phyloP scores from a whole-genome alignment of 2,888 invertebrate species.

The Macrosiphum euphorbiae region DNA sequence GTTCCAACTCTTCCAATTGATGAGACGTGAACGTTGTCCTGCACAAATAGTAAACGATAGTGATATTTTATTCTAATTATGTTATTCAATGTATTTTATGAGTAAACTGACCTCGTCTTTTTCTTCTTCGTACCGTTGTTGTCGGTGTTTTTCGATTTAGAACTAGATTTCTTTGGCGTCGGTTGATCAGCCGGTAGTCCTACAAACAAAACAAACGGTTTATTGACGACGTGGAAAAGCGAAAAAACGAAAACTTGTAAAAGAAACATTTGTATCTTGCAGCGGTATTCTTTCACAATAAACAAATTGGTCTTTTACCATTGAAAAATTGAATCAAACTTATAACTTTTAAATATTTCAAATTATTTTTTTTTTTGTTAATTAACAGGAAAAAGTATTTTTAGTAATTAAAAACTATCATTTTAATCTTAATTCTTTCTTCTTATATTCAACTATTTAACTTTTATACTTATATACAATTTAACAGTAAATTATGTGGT shows the following conservation, averaged over 20 bases:
- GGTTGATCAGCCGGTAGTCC: slow-evolving; percentile 71
- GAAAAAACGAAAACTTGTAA: background rate
- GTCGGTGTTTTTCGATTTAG: slow-evolving; percentile 78
- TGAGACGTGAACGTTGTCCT: slow-evolving; percentile 97
- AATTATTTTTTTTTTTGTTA: background rate
- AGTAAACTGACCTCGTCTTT: slow-evolving; percentile 82
- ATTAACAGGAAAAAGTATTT: background rate
- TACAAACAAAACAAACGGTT: slow-evolving; percentile 66
- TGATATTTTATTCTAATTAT: background rate
- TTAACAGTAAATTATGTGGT: background rate
- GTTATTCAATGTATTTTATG: background rate
- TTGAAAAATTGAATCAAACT: background rate
- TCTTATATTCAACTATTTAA: background rate
- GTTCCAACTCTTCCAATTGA: slow-evolving; percentile 92
- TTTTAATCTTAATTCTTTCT: background rate
- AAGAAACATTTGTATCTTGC: background rate
- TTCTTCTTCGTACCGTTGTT: slow-evolving; percentile 92
- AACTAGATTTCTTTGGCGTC: slow-evolving; percentile 74
- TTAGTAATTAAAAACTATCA: background rate
- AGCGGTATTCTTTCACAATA: background rate
- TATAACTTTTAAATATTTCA: background rate
- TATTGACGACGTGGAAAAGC: background rate
- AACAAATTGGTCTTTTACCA: background rate
- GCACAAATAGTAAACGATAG: slow-evolving; percentile 68
- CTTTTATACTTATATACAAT: background rate